Evolutionary conservation across 2,113 vertebrate genomes (phyloP).

Genomic region (Salvator merianae): DNA sequence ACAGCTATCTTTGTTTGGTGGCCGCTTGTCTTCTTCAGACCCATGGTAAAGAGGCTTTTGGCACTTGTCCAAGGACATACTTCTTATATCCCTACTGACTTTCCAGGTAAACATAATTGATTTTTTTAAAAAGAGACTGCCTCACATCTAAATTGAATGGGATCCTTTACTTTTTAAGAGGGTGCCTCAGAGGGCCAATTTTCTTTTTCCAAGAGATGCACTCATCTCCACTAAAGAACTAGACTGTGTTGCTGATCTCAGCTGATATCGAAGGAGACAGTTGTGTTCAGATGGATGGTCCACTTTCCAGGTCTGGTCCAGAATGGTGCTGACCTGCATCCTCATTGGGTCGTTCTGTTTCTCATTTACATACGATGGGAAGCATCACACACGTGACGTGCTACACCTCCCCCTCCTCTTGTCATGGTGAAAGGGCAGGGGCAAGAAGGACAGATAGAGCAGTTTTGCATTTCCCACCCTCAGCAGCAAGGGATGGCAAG

Average conservation of each 20-base stretch:
- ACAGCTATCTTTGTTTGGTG: not conserved
- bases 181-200: not conserved
- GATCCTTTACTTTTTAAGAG: not conserved
- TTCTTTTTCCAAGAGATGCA: not conserved
- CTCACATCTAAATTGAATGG: not conserved
- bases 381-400: not conserved
- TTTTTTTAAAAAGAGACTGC: too few species aligned
- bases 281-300: not conserved
- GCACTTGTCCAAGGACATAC: not conserved
- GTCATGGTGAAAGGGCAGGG: not conserved
- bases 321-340: not conserved
- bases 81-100: not conserved
- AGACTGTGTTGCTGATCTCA: not conserved
- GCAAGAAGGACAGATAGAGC: not conserved
- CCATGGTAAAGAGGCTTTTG: not conserved
- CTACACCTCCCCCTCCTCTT: not conserved
- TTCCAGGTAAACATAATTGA: not conserved
- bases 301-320: not conserved
- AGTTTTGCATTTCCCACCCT: not conserved
- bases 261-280: not conserved
- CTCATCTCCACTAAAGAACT: not conserved
- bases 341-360: not conserved
- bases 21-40: not conserved
- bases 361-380: not conserved
- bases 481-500: not conserved